These are phyloP conservation scores for Daptonema setosum DNA, from an alignment of 2,888 invertebrate species.

Conservation along the genomic window DNA sequence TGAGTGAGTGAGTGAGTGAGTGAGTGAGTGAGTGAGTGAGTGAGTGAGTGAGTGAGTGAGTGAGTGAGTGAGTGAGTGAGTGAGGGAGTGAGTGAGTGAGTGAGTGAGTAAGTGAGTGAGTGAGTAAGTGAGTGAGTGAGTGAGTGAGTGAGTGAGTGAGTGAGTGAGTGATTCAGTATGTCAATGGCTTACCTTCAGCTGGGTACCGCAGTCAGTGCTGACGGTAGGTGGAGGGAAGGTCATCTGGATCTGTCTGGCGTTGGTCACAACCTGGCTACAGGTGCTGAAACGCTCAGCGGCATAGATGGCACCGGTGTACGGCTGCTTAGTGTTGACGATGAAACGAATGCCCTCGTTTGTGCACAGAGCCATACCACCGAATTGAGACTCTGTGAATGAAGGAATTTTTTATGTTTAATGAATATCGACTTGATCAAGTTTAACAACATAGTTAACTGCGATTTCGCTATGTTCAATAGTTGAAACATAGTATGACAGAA, in stretches of 20 bases:
- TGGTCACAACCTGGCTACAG: conserved; percentile 26
- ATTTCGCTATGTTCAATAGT: too few species aligned
- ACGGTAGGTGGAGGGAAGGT: conserved; percentile 28
- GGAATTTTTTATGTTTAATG: not conserved
- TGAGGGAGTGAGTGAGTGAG: too few species aligned
- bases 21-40: too few species aligned
- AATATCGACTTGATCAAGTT: not conserved
- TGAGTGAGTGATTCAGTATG: too few species aligned
- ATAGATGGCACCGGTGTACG: conserved; percentile 28
- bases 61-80: too few species aligned
- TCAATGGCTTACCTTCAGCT: conserved; percentile 16
- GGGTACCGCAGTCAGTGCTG: conserved; percentile 25
- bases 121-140: too few species aligned
- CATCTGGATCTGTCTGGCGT: conserved; percentile 27
- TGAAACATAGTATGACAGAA: too few species aligned
- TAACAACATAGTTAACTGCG: too few species aligned
- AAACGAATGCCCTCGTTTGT: conserved; percentile 28
- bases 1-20: too few species aligned
- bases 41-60: too few species aligned
- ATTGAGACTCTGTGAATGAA: conserved; percentile 20
- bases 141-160: too few species aligned
- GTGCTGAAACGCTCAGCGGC: conserved; percentile 27
- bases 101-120: too few species aligned
- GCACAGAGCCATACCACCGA: conserved; percentile 28
- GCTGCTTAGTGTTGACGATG: conserved; percentile 28